Percentiles rank a stretch among this genome's conserved stretches.
phyloP scores from a whole-genome alignment of 2,888 invertebrate species.

The Parthenolecanium corni region DNA sequence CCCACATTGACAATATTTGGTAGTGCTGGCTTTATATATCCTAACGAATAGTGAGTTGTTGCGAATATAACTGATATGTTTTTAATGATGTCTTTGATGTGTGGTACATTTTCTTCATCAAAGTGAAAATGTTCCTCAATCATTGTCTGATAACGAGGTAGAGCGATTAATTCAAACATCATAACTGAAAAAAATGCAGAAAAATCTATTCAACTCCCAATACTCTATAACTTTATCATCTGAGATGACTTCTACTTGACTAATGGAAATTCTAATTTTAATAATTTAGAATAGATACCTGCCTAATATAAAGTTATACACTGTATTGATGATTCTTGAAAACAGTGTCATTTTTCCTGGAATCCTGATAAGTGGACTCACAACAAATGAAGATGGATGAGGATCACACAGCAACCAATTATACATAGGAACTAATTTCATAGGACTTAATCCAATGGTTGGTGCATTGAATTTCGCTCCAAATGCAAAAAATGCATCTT shows the following conservation, averaged over 20 bases:
- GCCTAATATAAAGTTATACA: too few species aligned
- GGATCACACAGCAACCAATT: conserved; percentile 24
- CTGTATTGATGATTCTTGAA: too few species aligned
- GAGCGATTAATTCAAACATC: background rate
- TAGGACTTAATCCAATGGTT: conserved; percentile 16
- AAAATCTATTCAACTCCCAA: too few species aligned
- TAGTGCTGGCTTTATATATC: conserved; percentile 6
- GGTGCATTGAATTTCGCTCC: conserved; percentile 24
- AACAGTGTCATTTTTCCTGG: too few species aligned
- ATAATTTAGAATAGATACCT: too few species aligned
- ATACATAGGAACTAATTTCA: conserved; percentile 9
- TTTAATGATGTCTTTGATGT: conserved; percentile 21
- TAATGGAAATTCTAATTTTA: too few species aligned
- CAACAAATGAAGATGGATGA: conserved; percentile 20
- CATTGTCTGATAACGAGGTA: background rate
- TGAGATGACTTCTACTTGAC: too few species aligned
- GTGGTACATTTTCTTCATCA: background rate
- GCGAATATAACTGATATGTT: conserved; percentile 28
- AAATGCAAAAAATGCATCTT: conserved; percentile 11
- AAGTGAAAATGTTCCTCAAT: conserved; percentile 13
- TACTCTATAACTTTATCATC: too few species aligned
- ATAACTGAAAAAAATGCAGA: background rate
- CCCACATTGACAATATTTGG: conserved; percentile 18
- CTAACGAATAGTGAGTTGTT: conserved; percentile 21
- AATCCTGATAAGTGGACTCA: conserved; percentile 10